These are phyloP conservation scores for Erebia epiphron DNA, from an alignment of 2,888 invertebrate genomes.

Conservation along the genomic window DNA sequence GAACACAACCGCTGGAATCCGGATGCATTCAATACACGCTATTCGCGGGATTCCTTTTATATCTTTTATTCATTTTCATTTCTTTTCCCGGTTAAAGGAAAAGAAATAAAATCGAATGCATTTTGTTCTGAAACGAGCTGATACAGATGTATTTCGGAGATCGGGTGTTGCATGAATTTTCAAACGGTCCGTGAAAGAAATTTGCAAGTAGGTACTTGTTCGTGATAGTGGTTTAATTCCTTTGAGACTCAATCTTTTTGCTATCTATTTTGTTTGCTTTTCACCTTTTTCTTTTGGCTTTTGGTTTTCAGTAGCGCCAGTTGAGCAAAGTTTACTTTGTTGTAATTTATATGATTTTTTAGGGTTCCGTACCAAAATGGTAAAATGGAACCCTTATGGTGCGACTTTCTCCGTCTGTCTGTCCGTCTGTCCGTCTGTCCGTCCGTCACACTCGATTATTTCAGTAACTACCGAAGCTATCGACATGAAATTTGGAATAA, in stretches of 20 bases:
- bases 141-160: conserved; percentile 10
- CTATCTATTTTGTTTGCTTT: background rate
- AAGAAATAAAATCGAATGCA: conserved; percentile 8
- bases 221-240: background rate
- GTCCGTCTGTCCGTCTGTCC: too few relatives aligned
- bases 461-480: too few relatives aligned
- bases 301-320: background rate
- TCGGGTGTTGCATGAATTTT: conserved; percentile 17
- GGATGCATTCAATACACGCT: conserved; percentile 10
- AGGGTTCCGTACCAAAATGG: too few relatives aligned
- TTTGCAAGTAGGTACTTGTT: background rate
- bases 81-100: conserved; percentile 12
- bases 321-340: background rate
- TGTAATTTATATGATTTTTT: too few relatives aligned
- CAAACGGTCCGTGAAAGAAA: background rate
- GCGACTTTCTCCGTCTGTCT: too few relatives aligned
- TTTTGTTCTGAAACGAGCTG: background rate
- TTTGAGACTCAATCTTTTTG: background rate
- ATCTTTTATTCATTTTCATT: conserved; percentile 14
- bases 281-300: background rate
- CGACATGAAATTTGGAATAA: too few relatives aligned
- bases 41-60: conserved; percentile 14
- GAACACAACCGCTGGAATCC: conserved; percentile 2
- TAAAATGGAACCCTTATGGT: too few relatives aligned
- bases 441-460: too few relatives aligned